Evolutionary conservation across 1,140 invertebrate genomes (phyloP).

Genomic region (Cydia pomonella): DNA sequence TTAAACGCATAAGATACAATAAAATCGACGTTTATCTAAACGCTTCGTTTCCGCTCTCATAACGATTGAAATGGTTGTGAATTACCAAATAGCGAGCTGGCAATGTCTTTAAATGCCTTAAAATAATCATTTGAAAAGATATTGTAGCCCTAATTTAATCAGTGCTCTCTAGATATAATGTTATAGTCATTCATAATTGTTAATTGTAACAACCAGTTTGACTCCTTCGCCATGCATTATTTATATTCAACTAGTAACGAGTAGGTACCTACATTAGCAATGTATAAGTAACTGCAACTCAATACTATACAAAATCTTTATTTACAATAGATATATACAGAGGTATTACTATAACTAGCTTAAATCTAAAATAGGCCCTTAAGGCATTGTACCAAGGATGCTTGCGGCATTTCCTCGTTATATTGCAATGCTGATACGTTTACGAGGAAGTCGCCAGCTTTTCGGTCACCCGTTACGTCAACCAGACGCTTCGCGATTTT

Average conservation of each 20-base stretch:
- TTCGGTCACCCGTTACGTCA: too few relatives aligned
- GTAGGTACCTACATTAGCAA: background rate
- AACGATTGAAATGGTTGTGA: slow-evolving; percentile 8
- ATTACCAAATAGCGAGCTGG: slow-evolving; percentile 6
- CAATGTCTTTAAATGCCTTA: background rate
- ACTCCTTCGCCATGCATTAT: background rate
- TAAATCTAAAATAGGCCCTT: too few relatives aligned
- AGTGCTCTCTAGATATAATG: background rate
- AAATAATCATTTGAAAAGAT: background rate
- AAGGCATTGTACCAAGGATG: too few relatives aligned
- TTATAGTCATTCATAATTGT: background rate
- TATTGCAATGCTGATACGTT: too few relatives aligned
- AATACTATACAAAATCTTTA: too few relatives aligned
- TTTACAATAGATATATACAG: too few relatives aligned
- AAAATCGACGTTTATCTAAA: slow-evolving; percentile 30
- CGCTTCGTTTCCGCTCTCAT: slow-evolving; percentile 6
- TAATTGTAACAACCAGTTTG: background rate
- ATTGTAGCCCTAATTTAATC: background rate
- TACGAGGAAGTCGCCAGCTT: too few relatives aligned
- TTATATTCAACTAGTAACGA: too few relatives aligned
- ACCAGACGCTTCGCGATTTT: too few relatives aligned
- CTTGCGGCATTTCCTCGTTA: too few relatives aligned
- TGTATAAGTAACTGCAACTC: background rate
- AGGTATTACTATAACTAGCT: too few relatives aligned
- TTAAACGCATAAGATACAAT: slow-evolving; percentile 19